Conservation (phyloP, 2,797 vertebrate genomes). For the Lepilemur septentrionalis region DNA sequence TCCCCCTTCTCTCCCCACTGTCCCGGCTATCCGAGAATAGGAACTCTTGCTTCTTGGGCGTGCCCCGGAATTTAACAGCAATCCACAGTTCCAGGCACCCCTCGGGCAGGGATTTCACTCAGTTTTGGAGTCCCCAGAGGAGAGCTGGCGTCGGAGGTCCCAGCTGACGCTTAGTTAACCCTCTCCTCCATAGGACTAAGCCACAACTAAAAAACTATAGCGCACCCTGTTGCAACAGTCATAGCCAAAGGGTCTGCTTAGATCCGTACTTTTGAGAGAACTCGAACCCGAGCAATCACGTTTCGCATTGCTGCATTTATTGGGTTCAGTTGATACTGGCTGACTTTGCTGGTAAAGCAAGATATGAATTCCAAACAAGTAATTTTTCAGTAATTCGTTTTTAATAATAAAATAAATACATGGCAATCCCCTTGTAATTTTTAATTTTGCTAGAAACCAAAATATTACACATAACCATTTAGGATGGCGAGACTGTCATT, state of each 20-base stretch:
- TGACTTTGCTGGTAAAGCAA: constrained; percentile 33
- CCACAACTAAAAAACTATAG: neutral
- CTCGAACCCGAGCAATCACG: neutral
- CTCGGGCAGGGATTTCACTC: neutral
- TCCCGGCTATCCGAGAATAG: neutral
- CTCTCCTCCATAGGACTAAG: neutral
- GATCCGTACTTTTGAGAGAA: neutral
- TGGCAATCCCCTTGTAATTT: neutral
- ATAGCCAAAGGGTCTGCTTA: neutral
- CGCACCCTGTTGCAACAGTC: neutral
- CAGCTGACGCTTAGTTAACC: neutral
- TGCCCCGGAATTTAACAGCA: neutral
- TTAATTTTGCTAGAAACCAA: constrained; percentile 12
- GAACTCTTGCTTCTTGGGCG: neutral
- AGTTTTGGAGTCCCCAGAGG: neutral
- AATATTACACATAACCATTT: neutral
- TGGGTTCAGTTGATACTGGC: neutral
- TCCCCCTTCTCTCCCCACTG: neutral
- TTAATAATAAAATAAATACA: constrained; percentile 43
- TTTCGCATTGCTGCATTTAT: neutral
- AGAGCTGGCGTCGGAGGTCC: neutral
- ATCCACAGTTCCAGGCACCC: neutral
- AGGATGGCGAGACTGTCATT: neutral
- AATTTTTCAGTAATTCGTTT: constrained; percentile 32
- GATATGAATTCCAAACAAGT: constrained; percentile 21